These are phyloP conservation scores for Tinamus major DNA, from an alignment of 2,797 vertebrate genomes.

Conservation along the genomic window DNA sequence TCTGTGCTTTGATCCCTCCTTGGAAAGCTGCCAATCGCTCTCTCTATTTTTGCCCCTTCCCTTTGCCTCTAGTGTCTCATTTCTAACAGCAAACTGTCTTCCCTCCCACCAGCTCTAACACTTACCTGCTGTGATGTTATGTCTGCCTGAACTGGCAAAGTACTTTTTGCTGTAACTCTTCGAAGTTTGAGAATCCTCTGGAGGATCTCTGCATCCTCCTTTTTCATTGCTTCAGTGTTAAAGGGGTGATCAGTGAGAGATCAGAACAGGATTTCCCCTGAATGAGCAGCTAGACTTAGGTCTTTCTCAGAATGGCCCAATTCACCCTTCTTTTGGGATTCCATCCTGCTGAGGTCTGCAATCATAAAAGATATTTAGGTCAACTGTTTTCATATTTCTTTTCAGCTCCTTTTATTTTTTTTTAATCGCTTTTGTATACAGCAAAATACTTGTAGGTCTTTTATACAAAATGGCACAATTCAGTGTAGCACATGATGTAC, in stretches of 20 bases:
- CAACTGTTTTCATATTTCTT: not conserved
- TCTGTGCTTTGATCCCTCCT: not conserved
- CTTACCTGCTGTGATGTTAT: not conserved
- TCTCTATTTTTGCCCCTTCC: not conserved
- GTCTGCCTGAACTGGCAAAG: not conserved
- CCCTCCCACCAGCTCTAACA: not conserved
- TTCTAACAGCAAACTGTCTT: not conserved
- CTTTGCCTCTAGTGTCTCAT: accelerated
- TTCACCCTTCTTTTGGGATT: not conserved
- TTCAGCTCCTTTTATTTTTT: not conserved
- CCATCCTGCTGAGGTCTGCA: not conserved
- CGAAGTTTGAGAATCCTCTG: not conserved
- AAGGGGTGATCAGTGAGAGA: not conserved
- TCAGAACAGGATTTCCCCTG: not conserved
- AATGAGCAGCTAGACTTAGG: not conserved
- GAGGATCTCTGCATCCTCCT: not conserved
- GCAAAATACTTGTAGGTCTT: not conserved
- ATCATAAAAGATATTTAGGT: not conserved
- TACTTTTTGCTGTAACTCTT: not conserved
- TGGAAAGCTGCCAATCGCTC: not conserved
- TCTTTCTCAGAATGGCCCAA: not conserved
- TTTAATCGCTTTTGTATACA: not conserved
- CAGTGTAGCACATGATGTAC: not conserved
- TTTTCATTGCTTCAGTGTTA: not conserved
- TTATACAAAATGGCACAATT: not conserved